phyloP scores from a whole-genome alignment of 2,113 vertebrate genomes.

The Myocastor coypus region DNA sequence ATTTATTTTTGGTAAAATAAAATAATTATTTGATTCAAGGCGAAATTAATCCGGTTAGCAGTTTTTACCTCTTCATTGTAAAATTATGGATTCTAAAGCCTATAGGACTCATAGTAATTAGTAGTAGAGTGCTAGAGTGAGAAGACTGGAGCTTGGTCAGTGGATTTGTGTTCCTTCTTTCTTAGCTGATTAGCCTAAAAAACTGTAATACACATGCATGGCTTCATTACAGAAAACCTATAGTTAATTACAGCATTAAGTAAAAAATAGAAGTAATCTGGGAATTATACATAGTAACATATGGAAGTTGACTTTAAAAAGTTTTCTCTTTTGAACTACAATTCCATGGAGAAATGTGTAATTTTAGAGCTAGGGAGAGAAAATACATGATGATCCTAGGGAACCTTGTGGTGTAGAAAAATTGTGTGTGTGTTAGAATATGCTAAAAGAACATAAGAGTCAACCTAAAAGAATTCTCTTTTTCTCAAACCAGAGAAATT shows the following conservation, averaged over 20 bases:
- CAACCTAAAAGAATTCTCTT: background rate
- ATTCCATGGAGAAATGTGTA: background rate
- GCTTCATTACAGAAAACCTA: conserved; percentile 56
- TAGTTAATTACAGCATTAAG: conserved; percentile 47
- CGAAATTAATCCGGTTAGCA: background rate
- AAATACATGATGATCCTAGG: background rate
- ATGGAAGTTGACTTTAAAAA: conserved; percentile 26
- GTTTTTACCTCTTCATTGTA: background rate
- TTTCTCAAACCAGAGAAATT: background rate
- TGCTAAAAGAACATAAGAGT: background rate
- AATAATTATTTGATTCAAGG: background rate
- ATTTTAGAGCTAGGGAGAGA: background rate
- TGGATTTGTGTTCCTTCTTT: background rate
- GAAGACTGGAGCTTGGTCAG: background rate
- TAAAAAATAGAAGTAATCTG: background rate
- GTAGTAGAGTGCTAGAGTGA: background rate
- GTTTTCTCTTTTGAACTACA: background rate
- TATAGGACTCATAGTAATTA: background rate
- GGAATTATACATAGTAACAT: background rate
- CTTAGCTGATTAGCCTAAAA: background rate
- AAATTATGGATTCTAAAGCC: background rate
- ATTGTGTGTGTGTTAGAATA: background rate
- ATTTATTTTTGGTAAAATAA: conserved; percentile 24
- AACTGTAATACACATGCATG: background rate
- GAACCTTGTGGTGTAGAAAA: background rate